Percentiles rank a stretch among this genome's conserved stretches.
phyloP scores from a whole-genome alignment of 2,113 vertebrate species.

The Mus musculus region GRCm39 chr14:109615001-109615500 shows the following conservation, averaged over 20 bases:
- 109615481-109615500: neutral
- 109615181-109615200: neutral
- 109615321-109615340: neutral
- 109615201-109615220: neutral
- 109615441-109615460: no score
- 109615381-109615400: neutral
- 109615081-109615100: neutral
- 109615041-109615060: neutral
- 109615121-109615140: neutral
- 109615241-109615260: neutral
- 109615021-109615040: neutral
- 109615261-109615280: neutral
- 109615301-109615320: neutral
- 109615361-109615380: neutral
- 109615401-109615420: neutral
- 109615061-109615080: neutral
- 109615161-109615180: neutral
- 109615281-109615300: neutral
- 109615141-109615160: neutral
- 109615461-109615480: neutral
- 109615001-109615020: conserved; percentile 3
- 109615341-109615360: neutral
- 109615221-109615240: neutral
- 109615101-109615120: neutral
- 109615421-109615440: neutral